Conservation (phyloP, 2,888 invertebrate species). For the Schizotus pectinicornis region DNA sequence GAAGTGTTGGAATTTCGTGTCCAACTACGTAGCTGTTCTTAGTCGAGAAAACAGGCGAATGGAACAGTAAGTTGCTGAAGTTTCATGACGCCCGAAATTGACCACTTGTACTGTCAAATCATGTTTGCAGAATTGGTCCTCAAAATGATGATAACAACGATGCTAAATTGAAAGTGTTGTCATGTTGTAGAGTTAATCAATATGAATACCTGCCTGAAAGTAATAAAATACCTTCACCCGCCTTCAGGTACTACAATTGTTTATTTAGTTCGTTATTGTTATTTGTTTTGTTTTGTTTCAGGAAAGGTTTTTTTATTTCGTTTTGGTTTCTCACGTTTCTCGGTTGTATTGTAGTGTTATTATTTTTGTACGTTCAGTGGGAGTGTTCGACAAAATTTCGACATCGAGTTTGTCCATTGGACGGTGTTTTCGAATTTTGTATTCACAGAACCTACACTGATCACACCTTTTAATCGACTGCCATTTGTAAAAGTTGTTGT, state of each 20-base stretch:
- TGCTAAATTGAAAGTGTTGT: background rate
- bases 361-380: background rate
- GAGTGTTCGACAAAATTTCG: background rate
- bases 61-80: conserved; percentile 7
- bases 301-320: background rate
- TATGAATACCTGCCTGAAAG: background rate
- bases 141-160: background rate
- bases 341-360: background rate
- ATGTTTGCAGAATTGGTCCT: background rate
- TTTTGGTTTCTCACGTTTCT: too few species aligned
- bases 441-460: too few species aligned
- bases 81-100: background rate
- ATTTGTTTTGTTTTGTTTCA: background rate
- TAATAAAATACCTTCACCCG: background rate
- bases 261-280: background rate
- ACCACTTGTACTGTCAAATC: background rate
- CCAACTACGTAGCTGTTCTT: conserved; percentile 39
- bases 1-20: conserved; percentile 41
- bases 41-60: conserved; percentile 25
- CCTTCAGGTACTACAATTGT: background rate
- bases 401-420: background rate
- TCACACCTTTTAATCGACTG: too few species aligned
- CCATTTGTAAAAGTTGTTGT: too few species aligned
- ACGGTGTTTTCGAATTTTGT: background rate
- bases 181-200: background rate